Base-by-base conservation (phyloP, 2,888 invertebrate genomes). In the Stenurella melanura region DNA sequence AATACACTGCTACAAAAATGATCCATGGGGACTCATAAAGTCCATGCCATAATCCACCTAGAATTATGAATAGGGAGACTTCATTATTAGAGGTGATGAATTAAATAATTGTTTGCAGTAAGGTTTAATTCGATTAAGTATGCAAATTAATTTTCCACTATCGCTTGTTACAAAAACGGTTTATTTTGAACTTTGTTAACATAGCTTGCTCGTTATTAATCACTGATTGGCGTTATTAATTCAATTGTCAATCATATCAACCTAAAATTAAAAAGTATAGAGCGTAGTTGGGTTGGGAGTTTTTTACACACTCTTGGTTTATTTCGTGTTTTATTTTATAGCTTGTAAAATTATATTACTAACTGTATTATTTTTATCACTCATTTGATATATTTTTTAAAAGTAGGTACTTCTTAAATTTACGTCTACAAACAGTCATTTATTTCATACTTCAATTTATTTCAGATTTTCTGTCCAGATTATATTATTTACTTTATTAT, bases 151-250 rank as follows among this genome's bases (percentile, higher is more conserved):
- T 61, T 70, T 70, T 42, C 60, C 60, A 58, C 58, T 19, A 30
- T 30, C 21, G 38, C 19, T 60, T 70, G 70, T 60, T 70, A 26
- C 56, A 10, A 19, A 34, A 70, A 60, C 50, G 42, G 42, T 58
- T 19, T 70, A 60, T 60, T 60, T 42, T 58, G n/a, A 50, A 70
- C 42, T 70, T 42, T 19, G 70, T 70, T 42, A 70, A 50, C 19
- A 21, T 18, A 9, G 30, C 17, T 17, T 12, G 42, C 21, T 42
- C 18, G 30, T 30, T 42, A 60, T 60, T 60, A 42, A 42, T 30
- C 38, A 60, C 15, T 60, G 70, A 70, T 70, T 70, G 70, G 60
- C 42, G 70, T 12, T 18, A 70, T 70, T 70, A 70, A 61, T 70
- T 70, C 30, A 70, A 42, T 26, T 38, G 9, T 60, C 21, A 70